These are phyloP conservation scores for Cyprinodon variegatus DNA, from an alignment of 2,113 vertebrate genomes.

Conservation along the genomic window DNA sequence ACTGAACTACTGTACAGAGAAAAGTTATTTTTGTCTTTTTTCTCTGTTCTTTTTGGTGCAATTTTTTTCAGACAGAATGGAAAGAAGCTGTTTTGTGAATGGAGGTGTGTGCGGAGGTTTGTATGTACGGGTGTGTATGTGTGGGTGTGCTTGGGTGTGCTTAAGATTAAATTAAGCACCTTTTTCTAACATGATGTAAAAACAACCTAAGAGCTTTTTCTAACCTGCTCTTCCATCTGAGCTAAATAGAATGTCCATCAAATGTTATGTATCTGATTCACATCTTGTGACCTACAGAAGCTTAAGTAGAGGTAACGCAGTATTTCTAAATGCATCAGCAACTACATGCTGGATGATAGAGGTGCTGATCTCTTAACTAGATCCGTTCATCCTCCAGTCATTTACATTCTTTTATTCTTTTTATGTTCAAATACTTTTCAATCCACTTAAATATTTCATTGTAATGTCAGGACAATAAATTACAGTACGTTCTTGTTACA, in stretches of 20 bases:
- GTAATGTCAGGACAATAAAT: conserved; percentile 13
- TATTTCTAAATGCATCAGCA: conserved; percentile 40
- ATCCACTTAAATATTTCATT: conserved; percentile 30
- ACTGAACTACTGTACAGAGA: conserved; percentile 67
- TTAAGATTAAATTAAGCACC: conserved; percentile 52
- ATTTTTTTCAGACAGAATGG: conserved; percentile 69
- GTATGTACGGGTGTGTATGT: not conserved
- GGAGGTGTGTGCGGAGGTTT: conserved; percentile 15
- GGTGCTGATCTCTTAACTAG: conserved; percentile 40
- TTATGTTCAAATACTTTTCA: conserved; percentile 8
- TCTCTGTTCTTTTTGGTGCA: conserved; percentile 64
- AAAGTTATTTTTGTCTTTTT: conserved; percentile 51
- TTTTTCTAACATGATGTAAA: conserved; percentile 68
- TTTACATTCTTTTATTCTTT: conserved; percentile 1
- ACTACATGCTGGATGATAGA: conserved; percentile 49
- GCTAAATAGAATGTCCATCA: conserved; percentile 60
- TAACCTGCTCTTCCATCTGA: conserved; percentile 49
- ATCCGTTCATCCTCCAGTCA: not conserved
- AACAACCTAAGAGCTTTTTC: conserved; percentile 69
- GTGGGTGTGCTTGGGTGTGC: conserved; percentile 6
- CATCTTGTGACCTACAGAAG: conserved; percentile 33
- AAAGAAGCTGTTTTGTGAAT: conserved; percentile 54
- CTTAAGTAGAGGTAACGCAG: conserved; percentile 28
- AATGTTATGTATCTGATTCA: conserved; percentile 45
- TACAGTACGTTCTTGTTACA: conserved; percentile 8